Evolutionary conservation across 2,113 vertebrate species (phyloP).

Genomic region (Cervus canadensis): DNA sequence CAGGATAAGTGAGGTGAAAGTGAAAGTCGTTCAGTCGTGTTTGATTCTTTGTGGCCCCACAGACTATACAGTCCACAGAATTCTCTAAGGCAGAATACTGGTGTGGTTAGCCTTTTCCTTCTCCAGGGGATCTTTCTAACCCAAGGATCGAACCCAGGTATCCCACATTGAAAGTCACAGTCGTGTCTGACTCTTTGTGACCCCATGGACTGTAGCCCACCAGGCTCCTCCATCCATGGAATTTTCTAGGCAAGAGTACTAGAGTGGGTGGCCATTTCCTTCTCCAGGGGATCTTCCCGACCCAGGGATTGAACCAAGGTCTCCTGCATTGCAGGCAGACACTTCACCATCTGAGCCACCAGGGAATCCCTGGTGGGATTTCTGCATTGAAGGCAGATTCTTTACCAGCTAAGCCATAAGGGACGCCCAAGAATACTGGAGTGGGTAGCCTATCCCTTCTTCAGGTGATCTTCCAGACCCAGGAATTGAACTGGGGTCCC

Average conservation of each 20-base stretch:
- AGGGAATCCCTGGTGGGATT: neutral
- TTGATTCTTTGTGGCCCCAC: neutral
- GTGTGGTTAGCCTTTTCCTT: neutral
- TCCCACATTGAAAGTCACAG: neutral
- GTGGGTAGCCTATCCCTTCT: neutral
- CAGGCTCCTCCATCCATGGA: neutral
- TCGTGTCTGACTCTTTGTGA: neutral
- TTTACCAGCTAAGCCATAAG: neutral
- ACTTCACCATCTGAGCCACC: neutral
- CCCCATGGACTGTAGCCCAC: neutral
- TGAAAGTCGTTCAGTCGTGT: neutral
- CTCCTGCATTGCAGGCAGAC: fast-evolving
- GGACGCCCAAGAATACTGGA: neutral
- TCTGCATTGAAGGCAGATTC: neutral
- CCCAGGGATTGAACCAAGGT: neutral
- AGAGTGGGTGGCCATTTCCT: neutral
- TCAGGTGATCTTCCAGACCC: neutral
- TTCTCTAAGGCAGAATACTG: neutral
- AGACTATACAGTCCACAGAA: neutral
- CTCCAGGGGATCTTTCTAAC: neutral
- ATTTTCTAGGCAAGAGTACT: neutral
- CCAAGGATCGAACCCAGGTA: neutral
- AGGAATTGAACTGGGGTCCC: neutral
- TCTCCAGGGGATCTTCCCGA: neutral
- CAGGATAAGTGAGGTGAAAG: neutral